Conservation (phyloP, 2,888 invertebrate species). For the Polietes domitor region DNA sequence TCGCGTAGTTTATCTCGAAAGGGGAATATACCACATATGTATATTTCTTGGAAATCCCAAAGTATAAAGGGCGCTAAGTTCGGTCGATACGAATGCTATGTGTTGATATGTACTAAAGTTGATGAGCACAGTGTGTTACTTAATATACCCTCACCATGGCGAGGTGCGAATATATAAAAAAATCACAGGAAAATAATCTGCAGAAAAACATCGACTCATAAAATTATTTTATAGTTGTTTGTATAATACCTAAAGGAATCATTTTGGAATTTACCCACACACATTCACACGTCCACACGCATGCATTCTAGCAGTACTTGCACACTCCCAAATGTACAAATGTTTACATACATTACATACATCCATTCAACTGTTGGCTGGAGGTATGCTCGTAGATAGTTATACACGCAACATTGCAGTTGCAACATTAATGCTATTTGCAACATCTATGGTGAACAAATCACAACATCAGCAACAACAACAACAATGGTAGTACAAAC, state of each 20-base stretch:
- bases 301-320: background rate
- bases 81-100: too few species aligned
- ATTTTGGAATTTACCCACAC: background rate
- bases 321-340: background rate
- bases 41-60: background rate
- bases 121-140: too few species aligned
- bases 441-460: too few species aligned
- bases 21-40: too few species aligned
- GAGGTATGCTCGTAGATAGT: background rate
- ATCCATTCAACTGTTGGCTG: too few species aligned
- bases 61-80: too few species aligned
- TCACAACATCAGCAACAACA: background rate
- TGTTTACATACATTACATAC: background rate
- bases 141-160: too few species aligned
- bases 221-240: conserved; percentile 52
- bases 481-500: background rate
- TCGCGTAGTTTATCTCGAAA: too few species aligned
- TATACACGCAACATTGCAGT: background rate
- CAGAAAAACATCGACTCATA: conserved; percentile 21
- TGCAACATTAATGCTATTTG: background rate
- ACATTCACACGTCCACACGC: background rate
- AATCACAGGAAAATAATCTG: background rate
- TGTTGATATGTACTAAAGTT: too few species aligned
- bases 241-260: conserved; percentile 45
- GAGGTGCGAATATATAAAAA: too few species aligned